Base-by-base conservation (phyloP, 2,113 vertebrate species). In the Cichladusa arquata region DNA sequence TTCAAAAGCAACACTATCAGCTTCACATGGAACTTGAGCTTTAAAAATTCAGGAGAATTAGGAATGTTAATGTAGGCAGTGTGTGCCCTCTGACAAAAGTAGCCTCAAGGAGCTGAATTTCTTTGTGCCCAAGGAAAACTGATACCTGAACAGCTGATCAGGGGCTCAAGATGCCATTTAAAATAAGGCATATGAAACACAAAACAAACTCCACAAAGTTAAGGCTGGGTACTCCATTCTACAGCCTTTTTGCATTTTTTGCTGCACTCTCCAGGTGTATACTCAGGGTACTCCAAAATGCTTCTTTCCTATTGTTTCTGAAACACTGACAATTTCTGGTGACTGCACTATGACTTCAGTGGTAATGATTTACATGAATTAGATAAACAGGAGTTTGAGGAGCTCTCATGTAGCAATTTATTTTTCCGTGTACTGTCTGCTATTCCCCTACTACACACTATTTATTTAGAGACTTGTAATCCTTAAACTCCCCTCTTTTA, bases 21-120 rank as follows among this genome's bases (percentile, higher is more conserved):
- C 53, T 81, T 60, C 44, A 89, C n/a, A 60, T 45, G 28, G 42
- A 47, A 85, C 44, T 66, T 2, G 0, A 67, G 48, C 64, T 86
- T 90, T 77, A 95, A 95, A 94, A 72, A 95, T 94, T 79, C 81
- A 91, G 29, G 47, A 88, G 79, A 77, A 38, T 61, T 50, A 61
- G 47, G 54, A 82, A 94, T 69, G 65, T 76, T 86, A 91, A 89
- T 53, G 54, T 6, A 94, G 58, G 74, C 53, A 71, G 45, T 3
- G 24, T 15, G 5, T 34, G 54, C 45, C 31, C 45, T 70, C 84
- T 50, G 58, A 72, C 19, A 80, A 65, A 77, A 77, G 70, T 0
- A 77, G 36, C 51, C 54, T 70, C 42, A 31, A 40, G 54, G 24
- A 85, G 34, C 18, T 85, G 23, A 92, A 85, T 94, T 90, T 92